A percentile compares a stretch with the other conserved stretches of the same genome.
Evolutionary conservation across 2,797 vertebrate species (phyloP).

Genomic region (Sebastiscus tertius): DNA sequence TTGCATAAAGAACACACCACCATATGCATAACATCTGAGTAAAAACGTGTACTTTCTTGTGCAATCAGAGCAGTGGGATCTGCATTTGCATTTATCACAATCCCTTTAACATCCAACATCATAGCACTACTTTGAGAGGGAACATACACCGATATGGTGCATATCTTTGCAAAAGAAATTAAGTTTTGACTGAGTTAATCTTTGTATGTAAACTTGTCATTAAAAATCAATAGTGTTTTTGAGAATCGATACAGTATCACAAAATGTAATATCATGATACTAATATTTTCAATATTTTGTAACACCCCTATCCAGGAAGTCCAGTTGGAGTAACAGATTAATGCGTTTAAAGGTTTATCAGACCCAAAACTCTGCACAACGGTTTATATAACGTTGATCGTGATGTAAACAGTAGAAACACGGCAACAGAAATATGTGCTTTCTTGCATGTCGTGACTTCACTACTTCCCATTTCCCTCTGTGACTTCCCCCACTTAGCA

Average conservation of each 20-base stretch:
- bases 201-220: rapidly evolving
- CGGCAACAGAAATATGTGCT: not conserved
- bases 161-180: no score
- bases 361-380: not conserved
- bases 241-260: no score
- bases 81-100: no score
- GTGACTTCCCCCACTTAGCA: not conserved
- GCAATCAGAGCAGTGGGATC: no score
- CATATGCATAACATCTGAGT: no score
- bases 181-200: no score
- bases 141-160: no score
- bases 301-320: not conserved
- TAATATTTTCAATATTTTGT: rapidly evolving
- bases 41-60: no score
- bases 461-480: not conserved
- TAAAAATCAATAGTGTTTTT: no score
- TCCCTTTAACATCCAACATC: no score
- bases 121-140: no score
- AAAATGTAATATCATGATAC: rapidly evolving
- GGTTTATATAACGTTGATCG: not conserved
- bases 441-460: not conserved
- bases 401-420: not conserved
- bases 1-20: no score
- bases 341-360: not conserved
- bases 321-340: not conserved